These are phyloP conservation scores for Exephanes ischioxanthus DNA, from an alignment of 2,888 invertebrate genomes.

Conservation along the genomic window DNA sequence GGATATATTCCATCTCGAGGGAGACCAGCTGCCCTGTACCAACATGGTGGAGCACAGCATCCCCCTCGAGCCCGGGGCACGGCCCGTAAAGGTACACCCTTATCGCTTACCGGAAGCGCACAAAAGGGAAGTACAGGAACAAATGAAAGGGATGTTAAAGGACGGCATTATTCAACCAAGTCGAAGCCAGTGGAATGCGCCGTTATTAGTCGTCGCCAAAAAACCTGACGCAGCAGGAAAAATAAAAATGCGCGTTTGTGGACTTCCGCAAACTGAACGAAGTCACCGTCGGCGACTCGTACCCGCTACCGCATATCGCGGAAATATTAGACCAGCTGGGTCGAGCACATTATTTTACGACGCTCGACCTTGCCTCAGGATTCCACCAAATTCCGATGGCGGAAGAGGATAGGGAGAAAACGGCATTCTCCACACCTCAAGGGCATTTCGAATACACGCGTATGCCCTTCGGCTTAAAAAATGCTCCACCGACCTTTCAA, in stretches of 20 bases:
- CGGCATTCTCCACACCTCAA: neutral
- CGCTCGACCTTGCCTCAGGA: neutral
- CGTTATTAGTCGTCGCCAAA: slow-evolving; percentile 30
- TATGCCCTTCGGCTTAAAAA: slow-evolving; percentile 1
- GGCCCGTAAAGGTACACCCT: too few species aligned
- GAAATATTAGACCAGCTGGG: neutral
- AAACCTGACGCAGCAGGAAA: slow-evolving; percentile 1
- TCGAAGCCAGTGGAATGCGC: slow-evolving; percentile 47
- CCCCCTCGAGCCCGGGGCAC: neutral
- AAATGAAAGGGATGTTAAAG: slow-evolving; percentile 16
- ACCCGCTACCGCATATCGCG: neutral
- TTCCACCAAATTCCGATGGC: slow-evolving; percentile 6
- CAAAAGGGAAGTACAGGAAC: neutral
- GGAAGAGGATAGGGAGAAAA: neutral
- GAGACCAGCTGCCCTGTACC: neutral
- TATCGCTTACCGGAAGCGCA: neutral
- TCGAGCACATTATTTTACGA: neutral
- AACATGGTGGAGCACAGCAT: neutral
- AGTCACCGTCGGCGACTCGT: neutral
- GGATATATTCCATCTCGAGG: too few species aligned
- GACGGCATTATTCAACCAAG: slow-evolving; percentile 15
- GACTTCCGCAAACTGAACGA: neutral
- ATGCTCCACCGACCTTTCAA: neutral
- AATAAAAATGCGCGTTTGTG: neutral
- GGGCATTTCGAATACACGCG: neutral